Percentiles rank a stretch among this genome's conserved stretches.
Evolutionary conservation across 2,113 vertebrate genomes (phyloP).

Genomic region (Psophia crepitans): DNA sequence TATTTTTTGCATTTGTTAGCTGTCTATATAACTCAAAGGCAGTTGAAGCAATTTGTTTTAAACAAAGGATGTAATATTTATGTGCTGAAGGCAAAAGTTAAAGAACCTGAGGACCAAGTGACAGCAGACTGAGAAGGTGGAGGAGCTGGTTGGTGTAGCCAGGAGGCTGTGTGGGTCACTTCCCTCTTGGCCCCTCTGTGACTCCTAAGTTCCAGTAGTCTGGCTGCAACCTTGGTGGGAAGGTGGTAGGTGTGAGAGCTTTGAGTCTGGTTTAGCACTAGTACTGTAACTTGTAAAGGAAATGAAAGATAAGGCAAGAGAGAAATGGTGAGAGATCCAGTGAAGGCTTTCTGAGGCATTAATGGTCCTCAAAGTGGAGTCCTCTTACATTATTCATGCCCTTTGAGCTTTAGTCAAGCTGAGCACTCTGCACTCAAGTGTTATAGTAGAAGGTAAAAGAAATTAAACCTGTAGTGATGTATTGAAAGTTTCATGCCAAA

Average conservation of each 20-base stretch:
- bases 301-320: neutral
- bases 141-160: neutral
- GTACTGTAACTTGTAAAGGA: neutral
- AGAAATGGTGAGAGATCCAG: neutral
- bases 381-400: constrained; percentile 58
- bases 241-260: neutral
- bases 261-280: neutral
- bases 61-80: neutral
- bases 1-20: neutral
- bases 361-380: neutral
- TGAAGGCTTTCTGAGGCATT: constrained; percentile 25
- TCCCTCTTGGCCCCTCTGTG: neutral
- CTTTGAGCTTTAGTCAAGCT: constrained; percentile 28
- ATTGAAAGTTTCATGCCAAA: neutral
- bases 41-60: neutral
- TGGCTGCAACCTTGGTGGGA: neutral
- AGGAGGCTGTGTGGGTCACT: neutral
- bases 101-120: neutral
- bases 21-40: neutral
- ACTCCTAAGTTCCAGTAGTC: neutral
- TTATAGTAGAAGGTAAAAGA: neutral
- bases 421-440: neutral
- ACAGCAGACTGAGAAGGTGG: neutral
- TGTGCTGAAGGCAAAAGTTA: neutral
- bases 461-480: neutral